Percentiles rank a stretch among this genome's conserved stretches.
Conservation (phyloP, 2,888 invertebrate genomes). For the Hypselothyrea guttata region DNA sequence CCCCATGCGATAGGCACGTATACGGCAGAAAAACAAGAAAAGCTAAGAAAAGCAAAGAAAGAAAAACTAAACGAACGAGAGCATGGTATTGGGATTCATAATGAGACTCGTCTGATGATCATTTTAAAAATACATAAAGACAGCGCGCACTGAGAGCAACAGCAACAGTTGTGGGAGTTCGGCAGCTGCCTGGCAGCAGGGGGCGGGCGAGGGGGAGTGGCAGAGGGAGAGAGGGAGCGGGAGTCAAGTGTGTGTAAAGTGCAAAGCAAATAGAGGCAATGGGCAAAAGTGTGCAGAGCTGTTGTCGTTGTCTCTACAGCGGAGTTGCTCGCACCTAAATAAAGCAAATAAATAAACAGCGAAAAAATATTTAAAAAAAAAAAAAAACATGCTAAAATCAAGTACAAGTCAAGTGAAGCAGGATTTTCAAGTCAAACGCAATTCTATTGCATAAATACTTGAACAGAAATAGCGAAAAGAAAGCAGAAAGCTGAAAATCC, state of each 20-base stretch:
- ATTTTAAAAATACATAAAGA: constrained; percentile 52
- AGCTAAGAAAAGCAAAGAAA: constrained; percentile 27
- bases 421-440: constrained; percentile 1
- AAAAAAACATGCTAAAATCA: constrained; percentile 22
- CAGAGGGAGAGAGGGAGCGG: not conserved
- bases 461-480: constrained; percentile 17
- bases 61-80: not conserved
- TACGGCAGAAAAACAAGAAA: constrained; percentile 12
- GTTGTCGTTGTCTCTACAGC: constrained; percentile 22
- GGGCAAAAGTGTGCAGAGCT: constrained; percentile 33
- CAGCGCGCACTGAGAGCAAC: constrained; percentile 18
- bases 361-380: no score
- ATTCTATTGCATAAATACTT: no score
- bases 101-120: constrained; percentile 59
- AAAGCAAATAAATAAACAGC: constrained; percentile 31
- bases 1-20: constrained; percentile 44
- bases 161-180: constrained; percentile 40
- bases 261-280: constrained; percentile 50
- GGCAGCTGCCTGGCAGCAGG: not conserved
- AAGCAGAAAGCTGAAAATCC: constrained; percentile 13
- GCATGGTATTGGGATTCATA: constrained; percentile 36
- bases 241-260: constrained; percentile 31
- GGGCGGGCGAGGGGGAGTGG: not conserved
- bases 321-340: constrained; percentile 15
- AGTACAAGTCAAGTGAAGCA: constrained; percentile 35